Conservation (phyloP, 2,113 vertebrate genomes). For the Albula glossodonta region DNA sequence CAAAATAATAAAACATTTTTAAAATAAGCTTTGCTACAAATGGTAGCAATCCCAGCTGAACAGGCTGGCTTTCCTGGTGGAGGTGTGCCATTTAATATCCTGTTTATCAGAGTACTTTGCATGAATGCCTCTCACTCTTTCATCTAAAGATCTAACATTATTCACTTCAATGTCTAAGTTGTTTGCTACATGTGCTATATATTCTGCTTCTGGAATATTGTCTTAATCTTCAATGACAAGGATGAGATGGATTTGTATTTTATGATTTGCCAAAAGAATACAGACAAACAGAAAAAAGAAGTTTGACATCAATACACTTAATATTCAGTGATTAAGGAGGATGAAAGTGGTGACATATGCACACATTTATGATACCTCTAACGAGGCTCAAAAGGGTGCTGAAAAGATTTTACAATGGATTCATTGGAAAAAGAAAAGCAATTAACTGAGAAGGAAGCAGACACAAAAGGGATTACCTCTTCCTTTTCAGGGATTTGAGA, state of each 20-base stretch:
- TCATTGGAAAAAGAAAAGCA: not conserved
- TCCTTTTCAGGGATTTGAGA: not conserved
- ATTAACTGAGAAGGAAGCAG: not conserved
- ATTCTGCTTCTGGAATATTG: no score
- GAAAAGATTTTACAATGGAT: conserved; percentile 5
- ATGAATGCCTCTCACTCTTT: no score
- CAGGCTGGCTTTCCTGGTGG: no score
- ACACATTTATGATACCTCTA: not conserved
- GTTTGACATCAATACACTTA: not conserved
- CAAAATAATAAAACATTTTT: no score
- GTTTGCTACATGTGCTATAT: no score
- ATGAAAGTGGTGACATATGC: conserved; percentile 5
- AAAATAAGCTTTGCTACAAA: no score
- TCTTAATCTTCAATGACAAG: no score
- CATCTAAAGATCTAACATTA: no score
- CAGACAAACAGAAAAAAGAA: not conserved
- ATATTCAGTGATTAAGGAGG: conserved; percentile 1
- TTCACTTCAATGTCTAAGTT: no score
- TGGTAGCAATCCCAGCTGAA: conserved; percentile 4
- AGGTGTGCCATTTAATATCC: no score
- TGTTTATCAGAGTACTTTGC: no score
- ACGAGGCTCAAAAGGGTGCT: not conserved
- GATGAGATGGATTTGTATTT: not conserved
- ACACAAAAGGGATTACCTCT: not conserved
- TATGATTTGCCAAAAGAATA: not conserved